Conservation (phyloP, 2,797 vertebrate species). For the Enteromius trimaculatus region DNA sequence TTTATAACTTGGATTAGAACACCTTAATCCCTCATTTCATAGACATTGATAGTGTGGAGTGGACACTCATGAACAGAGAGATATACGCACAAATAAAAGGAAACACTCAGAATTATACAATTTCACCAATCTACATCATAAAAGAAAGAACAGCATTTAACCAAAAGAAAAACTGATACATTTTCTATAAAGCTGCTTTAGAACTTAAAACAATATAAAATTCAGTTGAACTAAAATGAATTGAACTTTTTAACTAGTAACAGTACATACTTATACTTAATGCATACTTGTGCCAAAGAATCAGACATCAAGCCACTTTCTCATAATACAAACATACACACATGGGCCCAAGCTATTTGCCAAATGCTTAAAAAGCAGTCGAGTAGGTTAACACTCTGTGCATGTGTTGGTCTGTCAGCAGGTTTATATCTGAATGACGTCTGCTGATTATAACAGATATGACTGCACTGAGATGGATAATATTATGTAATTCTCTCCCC, state of each 20-base stretch:
- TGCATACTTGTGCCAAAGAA: not conserved
- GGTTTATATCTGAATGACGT: conserved; percentile 29
- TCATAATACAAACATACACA: not conserved
- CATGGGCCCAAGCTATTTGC: not conserved
- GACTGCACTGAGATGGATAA: conserved; percentile 32
- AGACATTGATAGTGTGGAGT: conserved; percentile 54
- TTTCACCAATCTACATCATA: not conserved
- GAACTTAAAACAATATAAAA: not conserved
- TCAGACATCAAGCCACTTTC: not conserved
- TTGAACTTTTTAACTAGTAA: not conserved
- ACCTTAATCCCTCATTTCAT: conserved; percentile 69
- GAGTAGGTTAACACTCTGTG: conserved; percentile 7
- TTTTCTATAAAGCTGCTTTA: not conserved
- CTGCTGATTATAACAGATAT: conserved; percentile 41
- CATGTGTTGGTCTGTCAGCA: conserved; percentile 12
- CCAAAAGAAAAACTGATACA: not conserved
- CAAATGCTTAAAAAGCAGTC: conserved; percentile 8
- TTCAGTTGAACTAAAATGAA: not conserved
- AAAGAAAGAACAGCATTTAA: not conserved
- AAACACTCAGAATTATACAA: conserved; percentile 5
- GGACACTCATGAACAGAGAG: conserved; percentile 1
- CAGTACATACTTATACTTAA: not conserved
- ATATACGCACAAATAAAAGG: not conserved
- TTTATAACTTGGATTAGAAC: conserved; percentile 73
- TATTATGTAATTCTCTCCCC: conserved; percentile 36